Conservation (phyloP, 2,113 vertebrate species). For the Psammodynastes pulverulentus region DNA sequence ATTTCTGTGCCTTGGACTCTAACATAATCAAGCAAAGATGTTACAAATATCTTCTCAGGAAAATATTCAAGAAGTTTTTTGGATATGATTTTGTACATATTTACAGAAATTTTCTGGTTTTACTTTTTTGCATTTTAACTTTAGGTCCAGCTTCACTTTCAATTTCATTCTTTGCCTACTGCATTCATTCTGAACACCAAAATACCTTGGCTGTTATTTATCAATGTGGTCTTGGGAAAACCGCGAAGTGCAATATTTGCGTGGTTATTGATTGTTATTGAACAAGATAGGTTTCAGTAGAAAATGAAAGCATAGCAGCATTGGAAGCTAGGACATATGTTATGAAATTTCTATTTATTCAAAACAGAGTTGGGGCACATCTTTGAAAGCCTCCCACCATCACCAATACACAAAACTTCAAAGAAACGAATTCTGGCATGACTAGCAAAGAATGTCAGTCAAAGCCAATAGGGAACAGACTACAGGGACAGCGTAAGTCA, state of each 20-base stretch:
- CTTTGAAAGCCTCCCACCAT: slow-evolving; percentile 64
- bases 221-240: neutral
- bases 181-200: neutral
- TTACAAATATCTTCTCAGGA: neutral
- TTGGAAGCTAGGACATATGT: slow-evolving; percentile 67
- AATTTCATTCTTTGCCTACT: neutral
- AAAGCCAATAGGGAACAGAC: slow-evolving; percentile 58
- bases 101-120: neutral
- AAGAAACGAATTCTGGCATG: slow-evolving; percentile 75
- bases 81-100: neutral
- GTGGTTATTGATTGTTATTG: slow-evolving; percentile 35
- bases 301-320: slow-evolving; percentile 63
- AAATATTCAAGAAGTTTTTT: neutral
- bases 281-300: slow-evolving; percentile 52
- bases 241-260: neutral
- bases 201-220: neutral
- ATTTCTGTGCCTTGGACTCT: neutral
- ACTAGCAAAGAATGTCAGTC: slow-evolving; percentile 65
- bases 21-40: neutral
- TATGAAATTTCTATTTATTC: slow-evolving; percentile 62
- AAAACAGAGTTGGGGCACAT: slow-evolving; percentile 68
- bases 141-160: neutral
- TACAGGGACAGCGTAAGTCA: slow-evolving; percentile 56
- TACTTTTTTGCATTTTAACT: neutral
- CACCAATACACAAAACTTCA: slow-evolving; percentile 71